Conservation (phyloP, 1,140 invertebrate species). For the Orius laevigatus region DNA sequence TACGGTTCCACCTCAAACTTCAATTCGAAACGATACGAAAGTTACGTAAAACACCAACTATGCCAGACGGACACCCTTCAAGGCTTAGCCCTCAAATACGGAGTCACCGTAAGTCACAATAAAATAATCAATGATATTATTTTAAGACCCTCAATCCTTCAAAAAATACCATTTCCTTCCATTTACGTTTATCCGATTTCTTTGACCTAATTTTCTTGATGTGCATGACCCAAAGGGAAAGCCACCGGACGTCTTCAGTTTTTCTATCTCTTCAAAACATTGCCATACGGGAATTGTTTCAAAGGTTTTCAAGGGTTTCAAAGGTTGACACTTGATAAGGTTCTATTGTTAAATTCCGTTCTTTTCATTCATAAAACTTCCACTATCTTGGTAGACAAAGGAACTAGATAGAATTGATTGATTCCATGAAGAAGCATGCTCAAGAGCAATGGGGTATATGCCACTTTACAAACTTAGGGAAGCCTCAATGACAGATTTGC, state of each 20-base stretch:
- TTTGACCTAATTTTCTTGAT: background rate
- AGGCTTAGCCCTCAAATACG: slow-evolving; percentile 82
- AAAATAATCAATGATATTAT: background rate
- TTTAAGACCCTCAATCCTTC: too few relatives aligned
- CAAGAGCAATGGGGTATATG: too few relatives aligned
- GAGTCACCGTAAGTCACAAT: slow-evolving; percentile 61
- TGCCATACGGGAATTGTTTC: background rate
- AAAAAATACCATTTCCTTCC: background rate
- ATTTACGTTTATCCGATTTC: background rate
- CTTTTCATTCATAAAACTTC: too few relatives aligned
- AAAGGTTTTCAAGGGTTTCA: background rate
- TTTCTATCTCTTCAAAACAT: too few relatives aligned
- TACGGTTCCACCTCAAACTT: slow-evolving; percentile 71
- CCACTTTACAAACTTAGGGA: too few relatives aligned
- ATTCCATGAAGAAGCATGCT: too few relatives aligned
- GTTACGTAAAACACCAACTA: slow-evolving; percentile 62
- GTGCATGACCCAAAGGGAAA: background rate
- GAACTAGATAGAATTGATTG: too few relatives aligned
- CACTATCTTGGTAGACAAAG: too few relatives aligned
- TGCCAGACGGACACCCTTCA: slow-evolving; percentile 72
- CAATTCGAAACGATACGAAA: slow-evolving; percentile 36
- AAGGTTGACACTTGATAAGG: too few relatives aligned
- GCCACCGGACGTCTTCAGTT: too few relatives aligned
- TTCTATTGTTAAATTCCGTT: too few relatives aligned
- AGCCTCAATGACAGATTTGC: too few relatives aligned